These are phyloP conservation scores for Scaptodrosophila latifasciaeformis DNA, from an alignment of 2,888 invertebrate genomes.

Conservation along the genomic window DNA sequence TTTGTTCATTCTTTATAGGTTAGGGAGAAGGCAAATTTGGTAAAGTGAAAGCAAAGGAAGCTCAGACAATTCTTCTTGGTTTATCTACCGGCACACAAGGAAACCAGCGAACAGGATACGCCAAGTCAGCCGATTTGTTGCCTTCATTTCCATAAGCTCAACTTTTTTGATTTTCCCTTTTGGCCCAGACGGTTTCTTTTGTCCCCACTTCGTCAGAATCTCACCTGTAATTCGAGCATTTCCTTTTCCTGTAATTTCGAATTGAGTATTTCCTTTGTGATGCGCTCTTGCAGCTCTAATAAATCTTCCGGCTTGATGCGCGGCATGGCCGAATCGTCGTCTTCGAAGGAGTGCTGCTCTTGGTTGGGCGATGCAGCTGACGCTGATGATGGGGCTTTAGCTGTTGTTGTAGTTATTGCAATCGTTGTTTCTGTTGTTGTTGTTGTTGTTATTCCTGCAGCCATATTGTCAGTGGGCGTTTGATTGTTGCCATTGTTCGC, in stretches of 20 bases:
- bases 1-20: too few species aligned
- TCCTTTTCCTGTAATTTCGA: conserved; percentile 75
- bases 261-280: conserved; percentile 75
- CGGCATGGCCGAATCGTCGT: conserved; percentile 22
- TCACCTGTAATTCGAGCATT: conserved; percentile 75
- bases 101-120: too few species aligned
- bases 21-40: too few species aligned
- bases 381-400: conserved; percentile 25
- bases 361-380: conserved; percentile 46
- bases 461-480: conserved; percentile 7
- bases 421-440: conserved; percentile 18
- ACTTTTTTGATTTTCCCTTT: too few species aligned
- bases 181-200: too few species aligned
- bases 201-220: too few species aligned
- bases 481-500: conserved; percentile 12
- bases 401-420: too few species aligned
- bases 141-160: too few species aligned
- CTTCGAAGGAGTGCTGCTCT: conserved; percentile 31
- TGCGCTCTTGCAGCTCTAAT: conserved; percentile 74
- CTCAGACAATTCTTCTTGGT: too few species aligned
- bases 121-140: too few species aligned
- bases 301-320: conserved; percentile 73
- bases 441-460: conserved; percentile 7
- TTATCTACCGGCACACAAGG: too few species aligned
- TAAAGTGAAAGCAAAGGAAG: too few species aligned